phyloP scores from a whole-genome alignment of 2,888 invertebrate species.

The Acleris sparsana region DNA sequence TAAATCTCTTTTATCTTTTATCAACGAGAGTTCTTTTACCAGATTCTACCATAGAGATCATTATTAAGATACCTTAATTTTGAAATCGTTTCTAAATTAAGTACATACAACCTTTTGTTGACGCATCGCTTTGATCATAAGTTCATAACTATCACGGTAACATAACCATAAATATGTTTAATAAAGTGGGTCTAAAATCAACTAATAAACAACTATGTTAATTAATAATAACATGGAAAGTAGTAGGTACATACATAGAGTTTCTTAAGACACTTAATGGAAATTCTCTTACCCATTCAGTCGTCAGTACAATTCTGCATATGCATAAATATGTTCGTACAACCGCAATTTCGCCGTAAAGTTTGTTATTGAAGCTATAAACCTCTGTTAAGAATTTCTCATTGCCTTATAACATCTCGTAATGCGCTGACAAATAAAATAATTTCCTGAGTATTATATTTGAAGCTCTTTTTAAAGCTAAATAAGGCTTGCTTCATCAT shows the following conservation, averaged over 20 bases:
- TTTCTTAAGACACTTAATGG: not conserved
- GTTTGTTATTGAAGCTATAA: conserved; percentile 72
- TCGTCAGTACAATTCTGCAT: conserved; percentile 21
- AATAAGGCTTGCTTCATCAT: conserved; percentile 45
- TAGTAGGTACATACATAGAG: too few relatives aligned
- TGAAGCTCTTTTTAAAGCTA: conserved; percentile 48
- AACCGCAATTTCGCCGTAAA: conserved; percentile 69
- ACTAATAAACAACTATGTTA: too few relatives aligned
- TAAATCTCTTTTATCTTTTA: too few relatives aligned
- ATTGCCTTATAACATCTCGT: conserved; percentile 61
- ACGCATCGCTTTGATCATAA: too few relatives aligned
- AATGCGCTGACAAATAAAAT: conserved; percentile 57
- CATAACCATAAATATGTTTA: too few relatives aligned
- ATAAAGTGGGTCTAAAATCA: too few relatives aligned
- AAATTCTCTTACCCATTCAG: conserved; percentile 6
- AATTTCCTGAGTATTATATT: conserved; percentile 49
- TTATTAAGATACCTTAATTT: too few relatives aligned
- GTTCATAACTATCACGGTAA: too few relatives aligned
- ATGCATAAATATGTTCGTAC: conserved; percentile 65
- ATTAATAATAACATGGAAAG: too few relatives aligned
- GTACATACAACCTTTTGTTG: not conserved
- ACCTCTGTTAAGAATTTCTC: conserved; percentile 74
- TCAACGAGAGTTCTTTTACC: not conserved
- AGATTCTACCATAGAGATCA: too few relatives aligned
- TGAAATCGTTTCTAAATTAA: too few relatives aligned